Base-by-base conservation (phyloP, 1,140 invertebrate species). In the Penaeus chinensis region DNA sequence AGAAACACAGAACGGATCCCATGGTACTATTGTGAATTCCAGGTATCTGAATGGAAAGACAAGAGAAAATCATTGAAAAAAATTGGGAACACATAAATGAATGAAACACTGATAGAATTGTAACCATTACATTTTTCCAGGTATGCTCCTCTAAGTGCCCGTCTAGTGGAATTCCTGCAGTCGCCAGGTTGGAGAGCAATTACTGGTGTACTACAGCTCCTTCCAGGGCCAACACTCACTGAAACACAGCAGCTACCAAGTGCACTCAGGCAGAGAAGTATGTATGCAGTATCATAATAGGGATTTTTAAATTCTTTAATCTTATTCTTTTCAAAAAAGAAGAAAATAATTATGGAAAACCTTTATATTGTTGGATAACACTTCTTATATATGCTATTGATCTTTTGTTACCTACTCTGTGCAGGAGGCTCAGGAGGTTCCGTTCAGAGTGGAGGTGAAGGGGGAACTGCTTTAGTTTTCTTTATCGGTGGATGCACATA, bases 401-500 rank as follows among this genome's bases (percentile, higher is more conserved):
- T 83, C 66, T 22, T 32, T 83, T 42, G 69, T 18, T 27, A 22
- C 65, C 63, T 81, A 22, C 54, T 11, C 47, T 54, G 47, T 24
- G 0, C 61, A 89, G 88, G 88, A 77, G 88, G 88, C n/a, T 89
- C 88, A 27, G 88, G 84, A 69, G 80, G 84, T 11, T 89, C 88
- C 16, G 66, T 89, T 24, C 84, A 89, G 32, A 89, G 84, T 80
- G 85, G 82, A 16, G 54, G 60, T 88, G 94, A 94, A 76, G 94
- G 95, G 0, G 94, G 94, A 91, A 95, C 98, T 1, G 95, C 98
- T n/a, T 92, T 99, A 10, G 97, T 99, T 0, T 97, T 98, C 91
- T 99, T 99, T 91, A 95, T 99, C 32, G 98, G 98, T 19, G 98
- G 98, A 4, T 98, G 98, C 91, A 99, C 98, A 0, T 99, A 96